Evolutionary conservation across 2,113 vertebrate species (phyloP), one percentile per base, ranked within the genome.

Genomic region (Upupa epops): DNA sequence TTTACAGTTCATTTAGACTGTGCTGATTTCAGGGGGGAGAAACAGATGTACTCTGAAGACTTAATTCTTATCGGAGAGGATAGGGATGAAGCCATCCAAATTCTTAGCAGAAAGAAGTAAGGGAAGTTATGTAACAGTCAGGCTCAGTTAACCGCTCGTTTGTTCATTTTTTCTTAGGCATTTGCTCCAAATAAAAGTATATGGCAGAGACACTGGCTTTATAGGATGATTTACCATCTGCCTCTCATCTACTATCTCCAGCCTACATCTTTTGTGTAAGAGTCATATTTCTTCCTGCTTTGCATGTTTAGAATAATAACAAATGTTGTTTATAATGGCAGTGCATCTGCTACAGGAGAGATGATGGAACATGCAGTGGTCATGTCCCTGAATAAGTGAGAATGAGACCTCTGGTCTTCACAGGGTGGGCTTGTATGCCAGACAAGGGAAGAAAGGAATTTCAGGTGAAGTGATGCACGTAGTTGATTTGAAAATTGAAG

Each of bases 201-300:
- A 74, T 31, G 60, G 48, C 81, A 92, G 74, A 70, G 92, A 83
- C 89, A 68, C 87, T 86, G 86, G 55, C 81, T 92, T 88, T 77
- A 63, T n/a, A 31, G 86, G 86, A 76, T 85, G 40, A 70, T 93
- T 92, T 92, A 49, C 90, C 92, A 92, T 96, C 90, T 96, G 93
- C 78, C 68, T 93, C 89, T 89, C 64, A 66, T 94, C 71, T 68
- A 85, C 42, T 70, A 74, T 52, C 29, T 93, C 55, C 83, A 90
- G 63, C 89, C 78, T 89, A 89, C 84, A 73, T 92, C 74, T 92
- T 94, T 73, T 87, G 81, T 95, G 34, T 87, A 66, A 93, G 89
- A 90, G 83, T 68, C 46, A 5, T 77, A 60, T 78, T 96, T 94
- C 83, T 93, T 89, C 46, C 8, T 28, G 81, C 74, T 64, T 87